These are phyloP conservation scores for Neuroscelio doddi DNA, from an alignment of 2,888 invertebrate species.

Conservation along the genomic window DNA sequence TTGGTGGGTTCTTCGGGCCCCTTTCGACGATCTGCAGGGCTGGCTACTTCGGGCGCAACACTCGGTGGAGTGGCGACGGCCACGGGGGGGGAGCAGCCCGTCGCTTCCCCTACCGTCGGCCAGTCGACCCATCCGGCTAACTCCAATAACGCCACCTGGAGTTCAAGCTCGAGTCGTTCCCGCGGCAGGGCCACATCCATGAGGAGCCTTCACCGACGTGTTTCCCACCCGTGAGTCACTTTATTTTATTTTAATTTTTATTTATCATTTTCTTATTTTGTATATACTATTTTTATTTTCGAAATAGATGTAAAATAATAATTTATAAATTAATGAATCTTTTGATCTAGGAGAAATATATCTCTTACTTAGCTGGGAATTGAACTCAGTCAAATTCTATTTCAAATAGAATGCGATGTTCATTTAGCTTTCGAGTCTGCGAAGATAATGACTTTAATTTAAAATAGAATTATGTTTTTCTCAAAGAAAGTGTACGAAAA, in stretches of 20 bases:
- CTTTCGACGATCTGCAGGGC: constrained; percentile 63
- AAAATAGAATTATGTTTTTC: too few species aligned
- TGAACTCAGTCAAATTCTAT: too few species aligned
- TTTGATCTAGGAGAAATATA: too few species aligned
- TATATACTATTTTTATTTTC: too few species aligned
- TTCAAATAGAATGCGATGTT: too few species aligned
- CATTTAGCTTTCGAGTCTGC: too few species aligned
- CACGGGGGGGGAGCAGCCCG: constrained; percentile 56
- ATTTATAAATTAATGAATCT: too few species aligned
- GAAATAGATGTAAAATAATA: too few species aligned
- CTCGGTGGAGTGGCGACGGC: constrained; percentile 54
- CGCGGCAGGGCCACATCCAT: constrained; percentile 67
- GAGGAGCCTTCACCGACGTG: constrained; percentile 68
- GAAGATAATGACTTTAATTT: too few species aligned
- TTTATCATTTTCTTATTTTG: neutral
- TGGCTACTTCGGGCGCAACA: constrained; percentile 56
- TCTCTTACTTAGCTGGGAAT: too few species aligned
- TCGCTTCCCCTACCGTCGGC: constrained; percentile 55
- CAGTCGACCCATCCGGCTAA: constrained; percentile 51
- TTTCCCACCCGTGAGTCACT: constrained; percentile 68
- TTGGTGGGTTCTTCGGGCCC: constrained; percentile 75
- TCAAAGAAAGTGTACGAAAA: too few species aligned
- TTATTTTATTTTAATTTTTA: constrained; percentile 4
- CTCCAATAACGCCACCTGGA: constrained; percentile 48
- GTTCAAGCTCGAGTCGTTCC: constrained; percentile 55